These are phyloP conservation scores for Eublepharis macularius DNA, from an alignment of 2,113 vertebrate species.

Conservation along the genomic window DNA sequence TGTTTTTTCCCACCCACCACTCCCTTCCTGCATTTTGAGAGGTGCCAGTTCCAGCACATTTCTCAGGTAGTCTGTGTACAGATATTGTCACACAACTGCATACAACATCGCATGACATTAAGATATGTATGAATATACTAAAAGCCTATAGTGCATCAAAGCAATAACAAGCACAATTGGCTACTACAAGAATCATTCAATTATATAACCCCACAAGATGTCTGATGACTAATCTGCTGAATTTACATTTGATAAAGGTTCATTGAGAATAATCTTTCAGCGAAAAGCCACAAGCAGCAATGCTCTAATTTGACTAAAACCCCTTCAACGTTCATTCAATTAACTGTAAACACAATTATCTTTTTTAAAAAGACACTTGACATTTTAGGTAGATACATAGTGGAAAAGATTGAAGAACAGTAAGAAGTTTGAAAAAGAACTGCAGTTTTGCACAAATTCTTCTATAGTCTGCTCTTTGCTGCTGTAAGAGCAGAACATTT, in stretches of 20 bases:
- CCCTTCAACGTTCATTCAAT: no score
- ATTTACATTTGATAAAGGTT: background rate
- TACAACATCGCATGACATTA: no score
- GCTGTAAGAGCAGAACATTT: background rate
- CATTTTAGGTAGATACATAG: background rate
- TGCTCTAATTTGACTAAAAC: no score
- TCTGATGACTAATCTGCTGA: background rate
- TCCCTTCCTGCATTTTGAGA: background rate
- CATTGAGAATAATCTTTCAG: no score
- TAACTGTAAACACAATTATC: background rate
- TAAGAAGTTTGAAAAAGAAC: background rate
- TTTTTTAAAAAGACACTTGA: background rate
- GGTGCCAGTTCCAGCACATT: background rate
- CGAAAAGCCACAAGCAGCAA: no score
- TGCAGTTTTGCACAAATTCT: background rate
- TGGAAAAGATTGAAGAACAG: background rate
- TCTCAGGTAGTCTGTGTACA: background rate
- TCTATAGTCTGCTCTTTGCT: background rate
- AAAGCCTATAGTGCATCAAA: background rate
- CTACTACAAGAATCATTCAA: background rate
- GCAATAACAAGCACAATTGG: background rate
- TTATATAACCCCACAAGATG: background rate
- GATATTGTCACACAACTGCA: no score
- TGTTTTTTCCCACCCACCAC: background rate
- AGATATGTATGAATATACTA: background rate